Base-by-base conservation (phyloP, 92 coral and sea anemone species). In the Epizoanthus fatuus region DNA sequence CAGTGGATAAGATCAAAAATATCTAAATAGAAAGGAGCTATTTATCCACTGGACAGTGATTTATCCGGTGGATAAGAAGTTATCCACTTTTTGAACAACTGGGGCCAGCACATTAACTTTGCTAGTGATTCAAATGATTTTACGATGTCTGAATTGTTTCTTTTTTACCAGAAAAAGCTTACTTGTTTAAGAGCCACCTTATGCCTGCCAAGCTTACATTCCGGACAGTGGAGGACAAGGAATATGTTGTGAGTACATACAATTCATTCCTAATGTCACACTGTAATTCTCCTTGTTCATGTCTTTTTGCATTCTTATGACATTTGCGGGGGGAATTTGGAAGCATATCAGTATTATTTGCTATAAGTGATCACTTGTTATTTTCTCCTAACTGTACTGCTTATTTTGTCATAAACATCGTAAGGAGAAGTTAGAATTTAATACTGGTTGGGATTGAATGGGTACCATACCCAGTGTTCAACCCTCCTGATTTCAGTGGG, bases 141-240 rank as follows among this genome's bases (percentile, higher is more conserved):
- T 8, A 2, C 0, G 32, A 64, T 64, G 2, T 5, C 4, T 64
- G 14, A 63, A 17, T 58, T 40, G 49, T 13, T 42, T 69, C 15
- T 2, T 55, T 55, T 40, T 11, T 81, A 38, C 13, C 90, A 97
- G 99, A 97, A 77, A 97, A 97, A 79, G 98, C 99, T 17, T 91
- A 95, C 86, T 91, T 97, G 35, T 97, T 97, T 63, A 95, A 95
- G 75, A 97, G 99, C 53, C 98, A 95, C 85, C 87, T 97, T 82
- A 97, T 97, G 99, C 99, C 99, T 39, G 98, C 92, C 8, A 97
- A 93, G 79, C 88, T 97, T 37, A 93, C 99, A 3, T 97, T 97
- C 76, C 52, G 82, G 57, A 91, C 97, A 44, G 81, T 73, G 38
- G 97, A 97, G 66, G 97, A 93, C 65, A 90, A 83, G 58, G 99